Evolutionary conservation across 2,797 vertebrate genomes (phyloP), one percentile per base, ranked within the genome.

Genomic region (Acomys russatus): DNA sequence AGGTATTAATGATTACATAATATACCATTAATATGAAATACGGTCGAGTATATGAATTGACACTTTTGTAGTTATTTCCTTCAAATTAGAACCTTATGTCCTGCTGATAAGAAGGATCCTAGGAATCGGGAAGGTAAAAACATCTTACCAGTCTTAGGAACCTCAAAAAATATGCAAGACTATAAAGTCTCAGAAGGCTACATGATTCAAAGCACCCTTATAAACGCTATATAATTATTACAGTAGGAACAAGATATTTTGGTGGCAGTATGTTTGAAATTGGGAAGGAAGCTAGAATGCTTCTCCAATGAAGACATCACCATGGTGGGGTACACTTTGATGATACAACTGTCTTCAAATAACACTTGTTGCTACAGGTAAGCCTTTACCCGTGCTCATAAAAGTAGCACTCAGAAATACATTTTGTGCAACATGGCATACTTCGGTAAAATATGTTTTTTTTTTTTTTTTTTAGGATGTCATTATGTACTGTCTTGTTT

Each of bases 1-100:
- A 91, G 22, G 66, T 94, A 10, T 94, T 94, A 77, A 76, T 61
- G 22, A 64, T 76, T 64, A 22, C 35, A 84, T 84, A 51, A 86
- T 66, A 88, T 35, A 4, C 35, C 90, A n/a, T 1, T 15, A 61
- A 85, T 68, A 77, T 35, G 30, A 71, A 86, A 2, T 90, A 35
- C 7, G 22, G 10, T 9, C 10, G 59, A 61, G 17, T 25, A 66
- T 51, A 78, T 66, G 23, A 88, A 28, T 25, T 51, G 18, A n/a
- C 4, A 51, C 0, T 64, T 23, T 49, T 77, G 38, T 77, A 66
- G 28, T 66, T 51, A 78, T 90, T 64, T 54, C 6, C 14, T 90
- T 63, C 59, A 90, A 51, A 51, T 51, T 77, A 49, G 22, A 66
- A 10, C 15, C n/a, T 66, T 66, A 7, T 64, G 18, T 63, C 25